Evolutionary conservation across 2,888 invertebrate genomes (phyloP).

Genomic region (Nycteola revayana): DNA sequence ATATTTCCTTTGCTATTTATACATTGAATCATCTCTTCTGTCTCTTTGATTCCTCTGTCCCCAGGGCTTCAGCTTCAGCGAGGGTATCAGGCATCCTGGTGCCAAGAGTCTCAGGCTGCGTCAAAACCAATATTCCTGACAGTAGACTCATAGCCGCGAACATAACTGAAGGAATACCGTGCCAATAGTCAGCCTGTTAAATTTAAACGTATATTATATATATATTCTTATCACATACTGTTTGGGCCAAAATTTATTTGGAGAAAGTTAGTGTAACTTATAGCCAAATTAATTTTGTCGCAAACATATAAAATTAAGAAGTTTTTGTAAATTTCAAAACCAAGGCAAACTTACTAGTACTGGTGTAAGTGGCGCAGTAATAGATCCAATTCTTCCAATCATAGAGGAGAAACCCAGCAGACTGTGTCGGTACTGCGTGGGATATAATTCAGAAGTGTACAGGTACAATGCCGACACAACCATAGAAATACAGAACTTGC

Average conservation of each 20-base stretch:
- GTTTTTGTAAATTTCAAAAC: too few relatives aligned
- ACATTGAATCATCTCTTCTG: background rate
- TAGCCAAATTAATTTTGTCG: too few relatives aligned
- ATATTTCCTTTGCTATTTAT: too few relatives aligned
- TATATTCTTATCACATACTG: too few relatives aligned
- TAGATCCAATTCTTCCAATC: slow-evolving; percentile 87
- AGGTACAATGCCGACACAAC: slow-evolving; percentile 85
- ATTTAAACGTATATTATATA: too few relatives aligned
- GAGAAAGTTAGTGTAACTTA: too few relatives aligned
- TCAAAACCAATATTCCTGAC: slow-evolving; percentile 79
- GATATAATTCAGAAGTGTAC: slow-evolving; percentile 87
- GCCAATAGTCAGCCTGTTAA: slow-evolving; percentile 55
- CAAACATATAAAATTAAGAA: too few relatives aligned
- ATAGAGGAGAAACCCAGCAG: slow-evolving; percentile 86
- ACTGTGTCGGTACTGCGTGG: slow-evolving; percentile 85
- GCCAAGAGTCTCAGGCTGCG: slow-evolving; percentile 84
- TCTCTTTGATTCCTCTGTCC: slow-evolving; percentile 32
- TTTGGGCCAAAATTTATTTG: too few relatives aligned
- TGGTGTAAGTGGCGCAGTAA: slow-evolving; percentile 86
- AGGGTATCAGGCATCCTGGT: slow-evolving; percentile 83
- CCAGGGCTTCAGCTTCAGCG: slow-evolving; percentile 78
- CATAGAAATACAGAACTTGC: slow-evolving; percentile 85
- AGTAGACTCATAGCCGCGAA: slow-evolving; percentile 78
- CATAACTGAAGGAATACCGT: slow-evolving; percentile 74
- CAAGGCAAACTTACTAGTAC: slow-evolving; percentile 71